phyloP scores from a whole-genome alignment of 2,113 vertebrate genomes.

The Sylvilagus bachmani region DNA sequence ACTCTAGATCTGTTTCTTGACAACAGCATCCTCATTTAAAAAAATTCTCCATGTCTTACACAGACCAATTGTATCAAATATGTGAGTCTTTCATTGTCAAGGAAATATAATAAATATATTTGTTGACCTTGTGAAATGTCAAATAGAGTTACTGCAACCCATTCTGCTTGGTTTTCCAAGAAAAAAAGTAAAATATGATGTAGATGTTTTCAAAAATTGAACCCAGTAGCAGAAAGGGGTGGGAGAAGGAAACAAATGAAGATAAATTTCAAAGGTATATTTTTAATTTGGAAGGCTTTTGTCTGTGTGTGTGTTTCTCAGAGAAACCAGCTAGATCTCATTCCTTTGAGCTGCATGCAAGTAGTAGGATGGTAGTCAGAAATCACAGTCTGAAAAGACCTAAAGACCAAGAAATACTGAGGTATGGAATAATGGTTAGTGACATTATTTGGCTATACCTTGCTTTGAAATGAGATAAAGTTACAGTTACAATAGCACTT shows the following conservation, averaged over 20 bases:
- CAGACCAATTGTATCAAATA: background rate
- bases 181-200: slow-evolving; percentile 15
- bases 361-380: background rate
- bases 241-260: background rate
- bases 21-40: background rate
- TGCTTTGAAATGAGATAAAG: slow-evolving; percentile 46
- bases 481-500: background rate
- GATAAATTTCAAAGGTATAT: background rate
- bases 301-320: slow-evolving; percentile 1
- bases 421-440: background rate
- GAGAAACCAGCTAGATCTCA: slow-evolving; percentile 23
- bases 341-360: slow-evolving; percentile 30
- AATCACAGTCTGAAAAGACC: slow-evolving; percentile 18
- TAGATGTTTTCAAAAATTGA: background rate
- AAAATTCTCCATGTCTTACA: background rate
- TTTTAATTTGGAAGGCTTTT: background rate
- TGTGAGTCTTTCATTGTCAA: background rate
- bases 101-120: background rate
- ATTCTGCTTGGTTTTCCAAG: slow-evolving; percentile 60
- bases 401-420: slow-evolving; percentile 36
- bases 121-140: background rate
- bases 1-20: background rate
- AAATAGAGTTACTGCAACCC: background rate
- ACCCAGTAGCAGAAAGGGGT: background rate
- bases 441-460: background rate